Conservation (phyloP, 2,888 invertebrate genomes). For the Agrochola litura region DNA sequence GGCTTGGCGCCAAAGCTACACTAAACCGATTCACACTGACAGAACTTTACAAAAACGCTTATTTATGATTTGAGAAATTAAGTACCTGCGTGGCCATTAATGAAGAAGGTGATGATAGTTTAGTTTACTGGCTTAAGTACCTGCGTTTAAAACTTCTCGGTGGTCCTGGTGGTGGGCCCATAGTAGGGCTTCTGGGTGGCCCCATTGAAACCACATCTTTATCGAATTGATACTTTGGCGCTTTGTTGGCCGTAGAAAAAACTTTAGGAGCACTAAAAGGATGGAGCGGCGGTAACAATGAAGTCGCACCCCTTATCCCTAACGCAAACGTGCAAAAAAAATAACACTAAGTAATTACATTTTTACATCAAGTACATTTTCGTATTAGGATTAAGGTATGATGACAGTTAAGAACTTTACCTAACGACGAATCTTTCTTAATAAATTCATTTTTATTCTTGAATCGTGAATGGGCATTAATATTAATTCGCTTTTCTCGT, state of each 20-base stretch:
- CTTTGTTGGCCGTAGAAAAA: slow-evolving; percentile 69
- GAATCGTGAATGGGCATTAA: slow-evolving; percentile 68
- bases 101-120: background rate
- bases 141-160: slow-evolving; percentile 80
- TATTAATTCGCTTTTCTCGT: slow-evolving; percentile 72
- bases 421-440: slow-evolving; percentile 78
- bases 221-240: slow-evolving; percentile 82
- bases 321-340: background rate
- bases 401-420: slow-evolving; percentile 64
- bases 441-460: slow-evolving; percentile 81
- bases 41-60: background rate
- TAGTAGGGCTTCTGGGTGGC: slow-evolving; percentile 72
- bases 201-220: slow-evolving; percentile 65
- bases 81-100: background rate
- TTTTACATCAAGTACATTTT: background rate
- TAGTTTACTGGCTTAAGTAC: slow-evolving; percentile 66
- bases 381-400: background rate
- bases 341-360: background rate
- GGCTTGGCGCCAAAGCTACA: background rate
- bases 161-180: slow-evolving; percentile 84
- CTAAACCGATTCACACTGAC: background rate
- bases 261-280: slow-evolving; percentile 67
- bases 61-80: background rate
- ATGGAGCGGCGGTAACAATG: slow-evolving; percentile 70
- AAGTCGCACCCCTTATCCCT: slow-evolving; percentile 80